Evolutionary conservation across 2,888 invertebrate species (phyloP).

Genomic region (Synergus umbraculus): DNA sequence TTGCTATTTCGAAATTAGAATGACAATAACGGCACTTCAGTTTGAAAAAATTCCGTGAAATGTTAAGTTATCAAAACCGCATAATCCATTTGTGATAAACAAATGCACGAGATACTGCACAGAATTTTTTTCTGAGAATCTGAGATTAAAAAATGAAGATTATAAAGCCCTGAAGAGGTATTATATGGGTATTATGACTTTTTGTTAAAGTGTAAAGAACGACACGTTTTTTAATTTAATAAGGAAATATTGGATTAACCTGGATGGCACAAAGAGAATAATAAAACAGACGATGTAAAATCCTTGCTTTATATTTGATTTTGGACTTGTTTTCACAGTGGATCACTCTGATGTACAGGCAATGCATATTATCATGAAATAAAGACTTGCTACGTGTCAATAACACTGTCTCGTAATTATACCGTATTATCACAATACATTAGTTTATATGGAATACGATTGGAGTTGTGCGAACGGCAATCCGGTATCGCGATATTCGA

Average conservation of each 20-base stretch:
- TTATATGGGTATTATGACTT: conserved; percentile 36
- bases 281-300: conserved; percentile 46
- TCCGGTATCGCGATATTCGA: conserved; percentile 30
- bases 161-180: conserved; percentile 6
- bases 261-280: not conserved
- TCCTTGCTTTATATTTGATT: conserved; percentile 49
- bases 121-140: conserved; percentile 47
- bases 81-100: conserved; percentile 40
- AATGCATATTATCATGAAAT: conserved; percentile 50
- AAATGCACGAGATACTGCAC: conserved; percentile 45
- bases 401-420: conserved; percentile 58
- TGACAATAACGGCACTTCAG: conserved; percentile 47
- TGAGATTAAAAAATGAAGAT: conserved; percentile 41
- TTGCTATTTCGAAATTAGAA: conserved; percentile 56
- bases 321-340: conserved; percentile 44
- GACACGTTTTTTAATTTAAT: conserved; percentile 8
- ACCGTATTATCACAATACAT: conserved; percentile 73
- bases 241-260: not conserved
- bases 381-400: conserved; percentile 47
- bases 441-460: conserved; percentile 70
- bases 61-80: conserved; percentile 10
- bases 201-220: conserved; percentile 26
- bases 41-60: conserved; percentile 41
- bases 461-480: conserved; percentile 54
- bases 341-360: conserved; percentile 51